These are phyloP conservation scores for Dromiciops gliroides DNA, from an alignment of 2,113 vertebrate genomes.

Conservation along the genomic window DNA sequence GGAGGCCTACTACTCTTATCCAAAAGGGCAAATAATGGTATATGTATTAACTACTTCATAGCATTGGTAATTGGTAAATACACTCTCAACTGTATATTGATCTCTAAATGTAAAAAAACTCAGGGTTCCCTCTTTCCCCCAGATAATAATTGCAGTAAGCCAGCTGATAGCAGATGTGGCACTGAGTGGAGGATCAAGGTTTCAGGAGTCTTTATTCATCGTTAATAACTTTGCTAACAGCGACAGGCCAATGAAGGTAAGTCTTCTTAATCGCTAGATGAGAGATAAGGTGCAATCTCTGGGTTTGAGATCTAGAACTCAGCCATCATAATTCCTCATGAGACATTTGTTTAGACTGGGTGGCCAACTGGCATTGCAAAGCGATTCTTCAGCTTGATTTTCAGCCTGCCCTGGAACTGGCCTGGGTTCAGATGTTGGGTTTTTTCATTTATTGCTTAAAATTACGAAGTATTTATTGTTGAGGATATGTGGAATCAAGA, in stretches of 20 bases:
- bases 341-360: neutral
- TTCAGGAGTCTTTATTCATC: constrained; percentile 97
- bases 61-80: neutral
- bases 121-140: constrained; percentile 52
- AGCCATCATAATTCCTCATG: neutral
- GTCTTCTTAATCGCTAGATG: constrained; percentile 38
- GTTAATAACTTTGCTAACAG: constrained; percentile 99
- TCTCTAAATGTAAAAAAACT: constrained; percentile 26
- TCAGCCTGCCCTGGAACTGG: constrained; percentile 28
- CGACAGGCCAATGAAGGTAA: constrained; percentile 97
- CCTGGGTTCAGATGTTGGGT: neutral
- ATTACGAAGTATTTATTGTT: constrained; percentile 55
- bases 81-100: neutral
- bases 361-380: neutral
- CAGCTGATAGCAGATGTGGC: constrained; percentile 97
- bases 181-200: constrained; percentile 93
- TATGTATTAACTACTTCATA: neutral
- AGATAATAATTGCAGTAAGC: constrained; percentile 99
- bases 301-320: neutral
- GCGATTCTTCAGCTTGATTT: constrained; percentile 43
- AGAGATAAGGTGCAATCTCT: constrained; percentile 15
- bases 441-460: neutral
- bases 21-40: neutral
- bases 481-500: constrained; percentile 54
- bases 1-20: neutral